Conservation (phyloP, 1,140 invertebrate species). For the Pygmarrhopalites habei region DNA sequence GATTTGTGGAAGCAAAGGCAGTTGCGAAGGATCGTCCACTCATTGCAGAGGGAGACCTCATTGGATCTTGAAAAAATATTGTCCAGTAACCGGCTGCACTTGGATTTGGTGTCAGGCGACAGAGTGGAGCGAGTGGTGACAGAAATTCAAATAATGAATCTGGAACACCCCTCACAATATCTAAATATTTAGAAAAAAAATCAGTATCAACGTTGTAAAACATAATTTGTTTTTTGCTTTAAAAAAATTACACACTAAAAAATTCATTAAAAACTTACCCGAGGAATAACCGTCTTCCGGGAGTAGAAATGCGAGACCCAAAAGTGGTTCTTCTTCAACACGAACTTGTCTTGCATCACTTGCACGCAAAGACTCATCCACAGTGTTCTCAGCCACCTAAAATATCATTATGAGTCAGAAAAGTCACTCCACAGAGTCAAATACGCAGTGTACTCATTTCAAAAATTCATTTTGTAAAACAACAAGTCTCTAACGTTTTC, state of each 20-base stretch:
- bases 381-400: slow-evolving; percentile 79
- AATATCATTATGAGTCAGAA: slow-evolving; percentile 15
- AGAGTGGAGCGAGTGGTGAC: slow-evolving; percentile 75
- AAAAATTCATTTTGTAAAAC: background rate
- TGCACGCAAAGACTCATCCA: slow-evolving; percentile 81
- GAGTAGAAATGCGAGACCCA: slow-evolving; percentile 81
- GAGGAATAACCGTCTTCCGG: slow-evolving; percentile 98
- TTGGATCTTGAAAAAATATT: slow-evolving; percentile 39
- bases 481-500: background rate
- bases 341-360: slow-evolving; percentile 80
- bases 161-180: slow-evolving; percentile 86
- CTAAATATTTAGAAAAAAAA: no score
- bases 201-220: no score
- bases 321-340: slow-evolving; percentile 67
- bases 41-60: slow-evolving; percentile 39
- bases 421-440: background rate
- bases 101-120: slow-evolving; percentile 78
- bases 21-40: slow-evolving; percentile 35
- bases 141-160: slow-evolving; percentile 88
- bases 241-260: no score
- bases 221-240: no score
- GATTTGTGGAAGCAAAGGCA: slow-evolving; percentile 13
- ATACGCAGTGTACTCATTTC: background rate
- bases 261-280: no score
- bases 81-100: slow-evolving; percentile 64